Evolutionary conservation across 1,140 invertebrate species (phyloP), one percentile per base, ranked within the genome.

Genomic region (Pararge aegeria): DNA sequence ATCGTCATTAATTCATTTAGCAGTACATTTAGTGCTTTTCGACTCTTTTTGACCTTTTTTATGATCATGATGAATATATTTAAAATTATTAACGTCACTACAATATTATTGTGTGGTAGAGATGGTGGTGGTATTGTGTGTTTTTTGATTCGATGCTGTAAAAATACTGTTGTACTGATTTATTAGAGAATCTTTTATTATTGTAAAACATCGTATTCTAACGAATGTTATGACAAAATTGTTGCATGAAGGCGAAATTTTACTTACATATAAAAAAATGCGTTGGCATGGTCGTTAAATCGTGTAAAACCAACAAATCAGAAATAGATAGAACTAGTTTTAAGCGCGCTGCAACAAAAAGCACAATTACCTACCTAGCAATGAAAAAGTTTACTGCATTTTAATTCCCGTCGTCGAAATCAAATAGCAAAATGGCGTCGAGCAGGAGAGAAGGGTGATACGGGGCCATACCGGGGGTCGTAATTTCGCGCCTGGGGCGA

Each of bases 401-500:
- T 64, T 66, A 66, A 66, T 62, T 58, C 53, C 29, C 48, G 29
- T 52, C 15, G 20, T 30, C 52, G 55, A 59, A 79, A 80, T 83
- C 76, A 78, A 80, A 83, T 70, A 49, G 30, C 73, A 84, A 87
- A 74, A 84, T 87, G 83, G 81, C 82, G 66, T 24, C 49, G 57
- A 55, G 34, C 57, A 56, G 62, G 50, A 38, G 42, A 67, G 48
- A 55, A 61, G 65, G 69, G 64, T 62, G 66, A 67, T 51, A 55
- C 20, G 19, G 40, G 40, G 34, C 15, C 18, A 44, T 20, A 18
- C 18, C 40, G 54, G 66, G 67, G 70, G 70, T 72, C 68, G 79
- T 81, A 81, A 83, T 79, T 83, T 80, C 72, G 72, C 78, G 73
- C 69, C 73, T 61, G 57, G 66, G 65, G 78, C 77, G 80, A 86